Base-by-base conservation (phyloP, 1,140 invertebrate genomes). In the Platorchestia sp. region DNA sequence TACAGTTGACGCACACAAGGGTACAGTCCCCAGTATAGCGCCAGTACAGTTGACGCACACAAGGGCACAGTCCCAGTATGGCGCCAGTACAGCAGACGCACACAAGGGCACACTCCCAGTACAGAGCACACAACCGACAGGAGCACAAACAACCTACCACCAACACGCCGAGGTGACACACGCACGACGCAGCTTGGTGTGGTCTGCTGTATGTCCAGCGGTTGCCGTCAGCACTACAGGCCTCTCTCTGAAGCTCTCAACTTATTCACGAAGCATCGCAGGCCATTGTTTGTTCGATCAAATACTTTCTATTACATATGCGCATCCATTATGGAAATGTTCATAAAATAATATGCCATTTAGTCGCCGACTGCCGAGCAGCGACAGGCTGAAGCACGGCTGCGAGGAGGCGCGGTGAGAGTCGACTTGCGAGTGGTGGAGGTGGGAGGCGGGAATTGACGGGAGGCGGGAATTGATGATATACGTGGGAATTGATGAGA, bases 291-390 rank as follows among this genome's bases (percentile, higher is more conserved):
- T 89, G 87, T 89, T 89, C 87, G 87, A 89, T 89, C 87, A 89
- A 89, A 89, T 89, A 89, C 87, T 89, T 89, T 89, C 87, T 89
- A 89, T 89, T 89, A 89, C 87, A 89, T 89, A 89, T 89, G 87
- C 87, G 87, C 87, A 89, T 89, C 87, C 87, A 89, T 89, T 89
- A 89, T 89, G 87, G 87, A 89, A 89, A 89, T 89, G 87, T 89
- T 89, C 87, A 89, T 89, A 89, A 89, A 89, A 89, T 89, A 89
- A 89, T 89, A 89, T 89, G 87, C 87, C 87, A 89, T 89, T 89
- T 89, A 89, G 87, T 89, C 87, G 87, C 87, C 41, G 41, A 42
- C 87, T 89, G 87, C 87, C 87, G n/a, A 41, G 41, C 87, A 89
- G 87, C 87, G 43, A 5, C 87, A 75, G 59, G 14, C 59, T 75